Percentiles rank a stretch among this genome's conserved stretches.
Evolutionary conservation across 1,140 invertebrate species (phyloP).

Genomic region (Heliconius hewitsoni): DNA sequence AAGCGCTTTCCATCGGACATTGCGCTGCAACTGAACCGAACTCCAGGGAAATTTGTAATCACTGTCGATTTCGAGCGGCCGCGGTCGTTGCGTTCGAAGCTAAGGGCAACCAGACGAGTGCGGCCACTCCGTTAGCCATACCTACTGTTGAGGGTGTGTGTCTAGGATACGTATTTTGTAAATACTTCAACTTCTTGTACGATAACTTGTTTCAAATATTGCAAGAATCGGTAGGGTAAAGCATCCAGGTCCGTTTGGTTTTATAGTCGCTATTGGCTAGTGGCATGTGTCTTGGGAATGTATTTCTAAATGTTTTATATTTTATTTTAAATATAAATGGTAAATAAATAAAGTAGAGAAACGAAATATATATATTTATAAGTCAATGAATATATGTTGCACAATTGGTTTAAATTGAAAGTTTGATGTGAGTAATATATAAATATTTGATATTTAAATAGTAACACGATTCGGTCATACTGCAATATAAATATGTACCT

Average conservation of each 20-base stretch:
- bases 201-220: constrained; percentile 32
- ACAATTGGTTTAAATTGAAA: too few species aligned
- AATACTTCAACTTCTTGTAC: constrained; percentile 44
- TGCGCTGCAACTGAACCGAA: constrained; percentile 64
- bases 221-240: constrained; percentile 25
- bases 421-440: too few species aligned
- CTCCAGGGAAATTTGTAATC: constrained; percentile 80
- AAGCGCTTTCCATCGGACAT: constrained; percentile 79
- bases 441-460: not conserved
- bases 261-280: not conserved
- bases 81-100: constrained; percentile 62
- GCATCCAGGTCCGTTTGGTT: not conserved
- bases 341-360: not conserved
- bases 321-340: too few species aligned
- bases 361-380: not conserved
- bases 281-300: too few species aligned
- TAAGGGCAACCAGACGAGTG: constrained; percentile 52
- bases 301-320: too few species aligned
- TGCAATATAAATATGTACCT: constrained; percentile 31
- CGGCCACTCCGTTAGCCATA: constrained; percentile 34
- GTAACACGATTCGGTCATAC: not conserved
- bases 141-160: constrained; percentile 27
- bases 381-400: too few species aligned
- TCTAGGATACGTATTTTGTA: constrained; percentile 53
- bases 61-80: constrained; percentile 78